Evolutionary conservation across 2,888 invertebrate genomes (phyloP), one percentile per base, ranked within the genome.

Genomic region (Troides oblongomaculatus): DNA sequence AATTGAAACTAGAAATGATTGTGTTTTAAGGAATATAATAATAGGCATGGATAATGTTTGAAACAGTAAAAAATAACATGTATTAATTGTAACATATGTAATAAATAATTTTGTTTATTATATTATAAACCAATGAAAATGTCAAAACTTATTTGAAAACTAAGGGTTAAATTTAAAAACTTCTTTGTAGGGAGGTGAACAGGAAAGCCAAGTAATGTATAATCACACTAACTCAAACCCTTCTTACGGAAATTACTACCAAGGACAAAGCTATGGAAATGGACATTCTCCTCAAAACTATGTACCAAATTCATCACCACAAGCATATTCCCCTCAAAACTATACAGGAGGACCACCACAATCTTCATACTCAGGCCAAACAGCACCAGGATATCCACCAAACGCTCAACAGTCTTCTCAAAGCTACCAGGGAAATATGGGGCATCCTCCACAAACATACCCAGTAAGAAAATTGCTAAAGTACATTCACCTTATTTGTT

Each of bases 371-470:
- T 76, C 86, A n/a, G 87, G 84, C 21, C 89, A 85, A 67, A 73
- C 85, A n/a, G 78, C 85, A 17, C 90, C 90, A 64, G 87, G 83
- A 17, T 92, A 92, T 72, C 87, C 90, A n/a, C 76, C 84, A 5
- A 92, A 90, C 73, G 84, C 89, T 56, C 91, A 90, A 74, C 92
- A 88, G 73, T 82, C 91, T 36, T 85, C 91, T 30, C 92, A 92
- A 75, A 85, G 78, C 72, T 92, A 90, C 75, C 90, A 89, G 74
- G 89, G 86, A 59, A 89, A 81, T 74, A 89, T 93, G 75, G 86
- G 88, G 50, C 92, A 92, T 75, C 87, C 91, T 64, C 84, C 93
- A 60, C 94, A 94, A 77, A 86, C 92, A 72, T 94, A 93, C 74
- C 94, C 94, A 84, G 94, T 91, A 82, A 75, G 69, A 36, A 23